Evolutionary conservation across 2,113 vertebrate genomes (phyloP), one percentile per base, ranked within the genome.

Genomic region (Petrocephalus microphthalmus): DNA sequence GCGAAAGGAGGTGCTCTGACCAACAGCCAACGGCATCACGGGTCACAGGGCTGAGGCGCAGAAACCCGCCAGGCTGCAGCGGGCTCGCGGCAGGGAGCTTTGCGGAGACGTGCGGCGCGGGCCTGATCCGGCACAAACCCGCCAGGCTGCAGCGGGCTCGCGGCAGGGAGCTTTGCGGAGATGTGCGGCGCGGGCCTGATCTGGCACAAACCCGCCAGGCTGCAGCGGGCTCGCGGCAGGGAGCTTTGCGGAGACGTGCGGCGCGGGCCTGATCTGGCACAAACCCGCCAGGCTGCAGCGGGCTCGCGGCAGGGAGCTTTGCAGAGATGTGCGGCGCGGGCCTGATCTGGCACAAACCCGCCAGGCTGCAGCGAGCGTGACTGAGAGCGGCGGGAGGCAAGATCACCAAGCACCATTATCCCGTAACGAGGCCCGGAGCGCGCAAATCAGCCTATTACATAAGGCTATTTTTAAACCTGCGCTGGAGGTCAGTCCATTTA

Each of bases 381-480:
- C 52, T 49, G 84, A 85, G n/a, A 85, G 84, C 84, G 29, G 52
- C 5, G 29, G 84, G 84, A 87, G 88, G 56, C 89, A 89, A 85
- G 17, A 90, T 78, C 64, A 22, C 53, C 42, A 87, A 85, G 57
- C 74, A 37, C 87, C 86, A 89, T 81, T 82, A 87, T 87, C n/a
- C 67, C 67, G 88, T 42, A 49, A 86, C 57, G 17, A 87, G 56
- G 85, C 88, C 89, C 67, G 81, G 60, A 88, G 89, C 42, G 42
- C 67, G 84, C 37, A 45, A 91, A 88, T 71, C 88, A 74, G 87
- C 29, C 86, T 87, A 92, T 92, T 92, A 92, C 88, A 89, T 91
- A 89, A 91, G 84, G 87, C 86, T 92, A 90, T 91, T 92, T 92
- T 90, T 91, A 91, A 92, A 91, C 86, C 90, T 90, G 90, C 88